Base-by-base conservation (phyloP, 2,888 invertebrate species). In the Sabatieria punctata region DNA sequence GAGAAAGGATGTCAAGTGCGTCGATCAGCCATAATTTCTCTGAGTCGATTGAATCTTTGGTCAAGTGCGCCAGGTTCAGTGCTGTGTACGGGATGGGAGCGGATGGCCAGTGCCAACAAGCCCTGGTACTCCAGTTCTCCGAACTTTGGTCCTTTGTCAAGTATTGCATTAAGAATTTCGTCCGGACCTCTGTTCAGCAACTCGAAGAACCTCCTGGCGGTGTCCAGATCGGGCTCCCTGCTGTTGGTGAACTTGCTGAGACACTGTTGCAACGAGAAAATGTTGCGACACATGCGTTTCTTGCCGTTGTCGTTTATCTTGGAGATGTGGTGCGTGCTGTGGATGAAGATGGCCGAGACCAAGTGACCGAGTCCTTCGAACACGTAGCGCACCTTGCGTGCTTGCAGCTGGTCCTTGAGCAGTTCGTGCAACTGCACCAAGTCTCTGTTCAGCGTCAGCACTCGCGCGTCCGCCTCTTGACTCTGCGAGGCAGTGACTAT, bases 191-290 rank as follows among this genome's bases (percentile, higher is more conserved):
- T 75, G 55, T 81, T 79, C 50, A 89, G 78, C 54, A 91, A 73
- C 58, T 86, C 84, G 61, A 84, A 83, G 70, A 85, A 91, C 55
- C 79, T 78, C 58, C 84, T 75, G 0, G 91, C 89, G 60, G 85
- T 78, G 68, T 89, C 88, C 57, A 93, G 72, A 19, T 83, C 82
- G 15, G 82, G 73, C 68, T 84, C 83, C 2, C 33, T 19, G 8
- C n/a, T 42, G 70, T 80, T 77, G 1, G 84, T 84, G 48, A 85
- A 82, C 61, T 80, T 80, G 36, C 82, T 78, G n/a, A 85, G 67
- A 4, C 81, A 81, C 65, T 85, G 84, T 62, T 85, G 85, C 24
- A 86, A 70, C 1, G 82, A 78, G 66, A 82, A 78, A 21, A 85
- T 79, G 67, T 85, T 83, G 13, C 85, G 73, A 59, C 82, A 83